Base-by-base conservation (phyloP, 2,888 invertebrate species). In the Acanthoscelides obtectus region DNA sequence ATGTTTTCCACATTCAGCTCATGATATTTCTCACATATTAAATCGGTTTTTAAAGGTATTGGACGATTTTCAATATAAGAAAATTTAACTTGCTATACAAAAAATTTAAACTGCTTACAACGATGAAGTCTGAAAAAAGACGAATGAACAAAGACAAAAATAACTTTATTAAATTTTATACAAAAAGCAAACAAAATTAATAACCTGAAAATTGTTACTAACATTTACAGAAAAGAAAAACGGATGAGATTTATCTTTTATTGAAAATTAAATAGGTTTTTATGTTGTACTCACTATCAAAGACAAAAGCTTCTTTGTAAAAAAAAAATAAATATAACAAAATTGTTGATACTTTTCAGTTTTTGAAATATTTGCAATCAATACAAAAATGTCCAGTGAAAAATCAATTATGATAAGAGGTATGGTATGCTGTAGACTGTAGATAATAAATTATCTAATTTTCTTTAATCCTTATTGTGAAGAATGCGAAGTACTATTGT, bases 391-490 rank as follows among this genome's bases (percentile, higher is more conserved):
- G 45, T 45, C 12, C 45, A 45, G 45, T 45, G 45, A 45, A 45
- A 45, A 45, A 45, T 45, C 45, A 73, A 20, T 20, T 66, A 66
- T 66, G n/a, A 66, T 66, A 66, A 73, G 68, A 75, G 75, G 72
- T 73, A 73, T 72, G 73, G 72, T 72, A 72, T 73, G 73, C 45
- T 68, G 72, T 72, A 76, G 76, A 75, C 45, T 68, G 72, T 72
- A 76, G 76, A 75, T 76, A 76, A 72, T 72, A 74, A 73, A 71
- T 76, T 74, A 74, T 74, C 74, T 74, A 73, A 27, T 63, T 69
- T 72, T 72, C 64, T 71, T 69, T 69, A 67, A 69, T 64, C 71
- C 71, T 77, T 79, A 80, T 77, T 79, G 79, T 68, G 77, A 72
- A 69, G 77, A n/a, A n/a, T n/a, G n/a, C n/a, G n/a, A n/a, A n/a